Conservation (phyloP, 2,888 invertebrate genomes). For the Achlya flavicornis region DNA sequence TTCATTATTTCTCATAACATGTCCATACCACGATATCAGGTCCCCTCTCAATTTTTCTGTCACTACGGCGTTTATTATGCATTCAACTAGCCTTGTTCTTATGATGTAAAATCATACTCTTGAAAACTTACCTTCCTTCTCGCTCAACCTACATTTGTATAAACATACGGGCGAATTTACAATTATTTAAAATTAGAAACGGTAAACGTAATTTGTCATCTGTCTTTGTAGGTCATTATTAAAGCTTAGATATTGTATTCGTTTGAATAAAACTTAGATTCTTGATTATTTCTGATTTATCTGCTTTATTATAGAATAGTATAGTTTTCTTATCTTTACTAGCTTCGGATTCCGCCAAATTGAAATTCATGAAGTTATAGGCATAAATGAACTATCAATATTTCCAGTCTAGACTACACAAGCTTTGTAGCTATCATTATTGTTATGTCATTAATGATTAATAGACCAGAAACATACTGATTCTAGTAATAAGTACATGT, state of each 20-base stretch:
- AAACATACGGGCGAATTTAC: neutral
- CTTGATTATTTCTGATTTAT: neutral
- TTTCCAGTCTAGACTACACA: too few relatives aligned
- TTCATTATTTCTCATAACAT: too few relatives aligned
- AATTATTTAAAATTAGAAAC: slow-evolving; percentile 6
- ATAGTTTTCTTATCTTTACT: too few relatives aligned
- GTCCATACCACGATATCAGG: too few relatives aligned
- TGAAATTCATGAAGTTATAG: too few relatives aligned
- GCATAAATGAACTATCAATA: too few relatives aligned
- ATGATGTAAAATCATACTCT: neutral
- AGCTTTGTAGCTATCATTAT: too few relatives aligned
- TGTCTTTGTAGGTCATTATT: neutral
- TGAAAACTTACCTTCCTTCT: neutral
- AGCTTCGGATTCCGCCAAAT: too few relatives aligned
- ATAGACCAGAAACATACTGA: too few relatives aligned
- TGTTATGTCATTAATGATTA: too few relatives aligned
- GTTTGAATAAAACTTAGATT: neutral
- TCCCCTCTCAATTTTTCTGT: too few relatives aligned
- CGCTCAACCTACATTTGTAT: neutral
- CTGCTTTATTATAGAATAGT: neutral
- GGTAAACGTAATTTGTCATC: neutral
- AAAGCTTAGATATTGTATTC: neutral
- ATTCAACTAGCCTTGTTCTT: neutral
- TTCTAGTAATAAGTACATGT: too few relatives aligned
- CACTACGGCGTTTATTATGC: neutral